Evolutionary conservation across 2,113 vertebrate species (phyloP), one percentile per base, ranked within the genome.

Genomic region (Erythrolamprus reginae): DNA sequence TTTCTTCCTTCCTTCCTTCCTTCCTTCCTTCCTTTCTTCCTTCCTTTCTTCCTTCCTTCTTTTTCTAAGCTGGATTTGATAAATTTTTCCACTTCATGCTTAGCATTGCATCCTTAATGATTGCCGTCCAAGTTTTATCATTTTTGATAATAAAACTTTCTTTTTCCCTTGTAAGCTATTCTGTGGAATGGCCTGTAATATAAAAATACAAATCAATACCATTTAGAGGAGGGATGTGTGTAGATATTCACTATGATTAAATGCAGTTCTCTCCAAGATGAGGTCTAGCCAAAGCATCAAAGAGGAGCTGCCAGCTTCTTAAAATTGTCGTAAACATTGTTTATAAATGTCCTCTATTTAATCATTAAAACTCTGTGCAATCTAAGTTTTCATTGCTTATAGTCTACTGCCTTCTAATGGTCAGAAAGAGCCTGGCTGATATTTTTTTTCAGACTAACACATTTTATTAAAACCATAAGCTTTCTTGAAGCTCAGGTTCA

Each of bases 341-440:
- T 84, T 1, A 0, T 4, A 1, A 0, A 84, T 65, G 26, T 23
- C 77, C 84, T 10, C 38, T 21, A 3, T 42, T 84, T 58, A 48
- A 58, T 61, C 77, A 42, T 2, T 24, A 61, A 87, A 53, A 17
- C 21, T 4, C 2, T 28, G 19, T 77, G 61, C 9, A 4, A 82
- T 87, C 88, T 10, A 38, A 0, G 0, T 8, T 89, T 38, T 0
- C 88, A 91, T 86, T 0, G 92, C 90, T 92, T 95, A 95, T 93
- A 90, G 93, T 94, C 90, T 93, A 93, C 77, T 96, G 95, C 96
- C 95, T 95, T 93, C 95, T 96, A 93, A 42, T 77, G 70, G 70
- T 38, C n/a, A 77, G 70, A 38, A 38, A 77, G 17, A 77, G 70
- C 70, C 70, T 77, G 33, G 9, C 70, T 21, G 65, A 3, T n/a